Evolutionary conservation across 2,888 invertebrate species (phyloP).

Genomic region (Ferrisia virgata): DNA sequence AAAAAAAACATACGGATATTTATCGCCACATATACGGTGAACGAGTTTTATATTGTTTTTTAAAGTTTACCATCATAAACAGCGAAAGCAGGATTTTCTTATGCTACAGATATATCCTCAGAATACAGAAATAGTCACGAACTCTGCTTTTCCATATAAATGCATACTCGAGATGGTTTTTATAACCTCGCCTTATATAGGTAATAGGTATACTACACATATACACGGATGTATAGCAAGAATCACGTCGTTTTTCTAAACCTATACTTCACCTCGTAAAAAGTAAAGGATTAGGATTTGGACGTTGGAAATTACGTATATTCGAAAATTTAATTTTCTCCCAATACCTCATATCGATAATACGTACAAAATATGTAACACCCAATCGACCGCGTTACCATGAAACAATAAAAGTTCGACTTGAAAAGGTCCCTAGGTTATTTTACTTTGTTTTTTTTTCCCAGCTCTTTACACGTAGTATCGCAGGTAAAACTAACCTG

Average conservation of each 20-base stretch:
- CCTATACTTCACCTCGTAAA: background rate
- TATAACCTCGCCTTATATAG: background rate
- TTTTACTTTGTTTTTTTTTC: background rate
- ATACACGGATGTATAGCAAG: background rate
- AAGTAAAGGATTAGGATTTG: background rate
- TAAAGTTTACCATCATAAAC: conserved; percentile 23
- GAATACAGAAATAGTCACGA: conserved; percentile 37
- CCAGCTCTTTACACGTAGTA: background rate
- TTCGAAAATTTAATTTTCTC: background rate
- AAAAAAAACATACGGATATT: conserved; percentile 1
- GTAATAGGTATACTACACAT: too few relatives aligned
- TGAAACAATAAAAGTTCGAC: background rate
- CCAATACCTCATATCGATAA: background rate
- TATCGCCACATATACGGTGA: background rate
- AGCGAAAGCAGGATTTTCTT: conserved; percentile 7
- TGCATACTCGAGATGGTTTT: background rate
- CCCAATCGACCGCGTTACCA: background rate
- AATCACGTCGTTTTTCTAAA: background rate
- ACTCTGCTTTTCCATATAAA: background rate
- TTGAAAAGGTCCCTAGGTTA: background rate
- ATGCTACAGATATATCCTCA: background rate
- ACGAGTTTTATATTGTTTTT: conserved; percentile 26
- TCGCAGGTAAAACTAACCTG: too few relatives aligned
- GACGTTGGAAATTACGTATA: background rate
- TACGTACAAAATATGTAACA: background rate